Evolutionary conservation across 2,888 invertebrate species (phyloP), one percentile per base, ranked within the genome.

Genomic region (Melolontha melolontha): DNA sequence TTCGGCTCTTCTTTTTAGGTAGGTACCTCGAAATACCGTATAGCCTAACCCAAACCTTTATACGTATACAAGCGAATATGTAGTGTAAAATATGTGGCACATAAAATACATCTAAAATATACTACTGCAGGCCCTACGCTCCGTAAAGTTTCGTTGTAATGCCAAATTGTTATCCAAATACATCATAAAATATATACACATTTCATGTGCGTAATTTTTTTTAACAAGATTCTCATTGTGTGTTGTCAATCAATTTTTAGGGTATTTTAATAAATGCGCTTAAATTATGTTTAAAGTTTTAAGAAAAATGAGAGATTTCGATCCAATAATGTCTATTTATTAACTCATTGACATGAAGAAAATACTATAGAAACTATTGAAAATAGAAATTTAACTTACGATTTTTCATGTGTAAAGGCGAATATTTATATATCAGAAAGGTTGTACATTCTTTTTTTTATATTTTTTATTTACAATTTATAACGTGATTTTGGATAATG

Each of bases 71-170:
- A 44, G 54, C 51, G 52, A 64, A 65, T 52, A 59, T 62, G 62
- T 62, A 67, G 50, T 51, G 59, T 67, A 44, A 67, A 67, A 67
- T 67, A 67, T 67, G 62, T 62, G 47, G 16, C 47, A 62, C 34
- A 62, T 62, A 62, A 62, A 62, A 29, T 62, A 49, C 47, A 47
- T 14, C 47, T 47, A 34, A 39, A 62, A 62, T 39, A 42, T 47
- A 29, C 47, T 22, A 47, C 47, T 59, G 29, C 16, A 22, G 47
- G 34, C 11, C 59, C 47, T 47, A 62, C 44, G 44, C 47, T 62
- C 16, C 47, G 59, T 44, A 62, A 62, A 47, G 44, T 44, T 59
- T 7, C 44, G 12, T 40, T 54, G 40, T 54, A 16, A 54, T 40
- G 40, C 54, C 54, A 40, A 54, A 54, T 54, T 54, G 39, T 54